Percentiles rank a stretch among this genome's conserved stretches.
phyloP scores from a whole-genome alignment of 2,113 vertebrate genomes.

The Hippocampus zosterae region DNA sequence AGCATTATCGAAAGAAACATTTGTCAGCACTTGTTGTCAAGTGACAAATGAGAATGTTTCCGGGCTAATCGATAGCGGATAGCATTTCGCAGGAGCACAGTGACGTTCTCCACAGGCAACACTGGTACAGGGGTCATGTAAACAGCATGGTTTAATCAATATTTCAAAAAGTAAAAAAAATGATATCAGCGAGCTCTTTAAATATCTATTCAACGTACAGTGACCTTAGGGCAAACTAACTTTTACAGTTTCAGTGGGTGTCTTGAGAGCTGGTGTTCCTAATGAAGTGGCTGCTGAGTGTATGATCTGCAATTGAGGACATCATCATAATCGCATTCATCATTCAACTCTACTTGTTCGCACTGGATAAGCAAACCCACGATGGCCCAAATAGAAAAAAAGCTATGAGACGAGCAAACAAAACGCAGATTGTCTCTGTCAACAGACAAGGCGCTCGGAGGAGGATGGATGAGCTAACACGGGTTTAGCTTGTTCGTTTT shows the following conservation, averaged over 20 bases:
- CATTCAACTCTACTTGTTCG: background rate
- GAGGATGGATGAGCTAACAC: constrained; percentile 1
- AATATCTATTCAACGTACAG: background rate
- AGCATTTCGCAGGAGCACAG: background rate
- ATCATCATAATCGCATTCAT: background rate
- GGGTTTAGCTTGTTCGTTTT: constrained; percentile 14
- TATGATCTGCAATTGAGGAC: background rate
- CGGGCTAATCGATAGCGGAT: background rate
- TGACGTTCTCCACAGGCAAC: background rate
- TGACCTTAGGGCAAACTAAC: background rate
- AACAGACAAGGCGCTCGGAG: background rate
- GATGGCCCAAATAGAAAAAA: background rate
- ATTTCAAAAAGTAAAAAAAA: background rate
- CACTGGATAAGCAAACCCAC: background rate
- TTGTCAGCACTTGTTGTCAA: background rate
- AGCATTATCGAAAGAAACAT: background rate
- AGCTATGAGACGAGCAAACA: background rate
- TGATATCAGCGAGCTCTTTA: background rate
- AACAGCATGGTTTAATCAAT: background rate
- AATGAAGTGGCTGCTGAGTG: background rate
- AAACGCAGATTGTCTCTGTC: background rate
- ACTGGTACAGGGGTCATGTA: background rate
- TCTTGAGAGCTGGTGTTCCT: background rate
- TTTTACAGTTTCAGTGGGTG: background rate
- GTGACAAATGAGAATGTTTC: constrained; percentile 2